Percentiles rank a stretch among this genome's conserved stretches.
These are phyloP conservation scores for Microcebus tavaratra DNA, from an alignment of 2,113 vertebrate genomes.

Conservation along the genomic window DNA sequence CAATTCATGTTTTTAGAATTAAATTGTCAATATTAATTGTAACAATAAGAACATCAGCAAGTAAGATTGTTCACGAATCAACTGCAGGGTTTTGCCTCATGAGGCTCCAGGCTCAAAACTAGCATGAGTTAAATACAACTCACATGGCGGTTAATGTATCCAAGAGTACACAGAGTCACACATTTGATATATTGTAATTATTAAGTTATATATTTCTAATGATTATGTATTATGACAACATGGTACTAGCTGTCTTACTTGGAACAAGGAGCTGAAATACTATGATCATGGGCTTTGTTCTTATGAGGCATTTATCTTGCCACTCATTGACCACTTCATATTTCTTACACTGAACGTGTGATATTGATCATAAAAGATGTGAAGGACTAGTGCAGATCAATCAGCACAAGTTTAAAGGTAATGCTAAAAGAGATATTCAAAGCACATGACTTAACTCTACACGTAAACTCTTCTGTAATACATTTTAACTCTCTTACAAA, in stretches of 20 bases:
- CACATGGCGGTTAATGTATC: too few relatives aligned
- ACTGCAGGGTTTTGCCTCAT: too few relatives aligned
- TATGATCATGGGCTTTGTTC: background rate
- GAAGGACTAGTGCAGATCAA: background rate
- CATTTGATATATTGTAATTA: background rate
- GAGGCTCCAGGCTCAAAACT: too few relatives aligned
- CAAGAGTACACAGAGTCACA: background rate
- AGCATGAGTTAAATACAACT: too few relatives aligned
- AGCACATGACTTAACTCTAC: background rate
- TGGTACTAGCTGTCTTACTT: background rate
- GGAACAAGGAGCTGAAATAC: background rate
- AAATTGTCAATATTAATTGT: too few relatives aligned
- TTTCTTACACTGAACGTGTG: background rate
- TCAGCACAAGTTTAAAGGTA: background rate
- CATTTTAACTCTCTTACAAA: background rate
- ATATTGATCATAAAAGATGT: background rate
- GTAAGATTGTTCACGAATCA: too few relatives aligned
- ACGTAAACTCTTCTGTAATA: background rate
- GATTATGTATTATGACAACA: background rate
- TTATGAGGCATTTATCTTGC: background rate
- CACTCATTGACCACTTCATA: background rate
- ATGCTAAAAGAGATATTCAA: background rate
- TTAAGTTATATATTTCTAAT: background rate
- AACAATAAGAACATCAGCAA: too few relatives aligned
- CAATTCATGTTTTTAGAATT: too few relatives aligned